Base-by-base conservation (phyloP, 2,113 vertebrate genomes). In the Oryzias celebensis region DNA sequence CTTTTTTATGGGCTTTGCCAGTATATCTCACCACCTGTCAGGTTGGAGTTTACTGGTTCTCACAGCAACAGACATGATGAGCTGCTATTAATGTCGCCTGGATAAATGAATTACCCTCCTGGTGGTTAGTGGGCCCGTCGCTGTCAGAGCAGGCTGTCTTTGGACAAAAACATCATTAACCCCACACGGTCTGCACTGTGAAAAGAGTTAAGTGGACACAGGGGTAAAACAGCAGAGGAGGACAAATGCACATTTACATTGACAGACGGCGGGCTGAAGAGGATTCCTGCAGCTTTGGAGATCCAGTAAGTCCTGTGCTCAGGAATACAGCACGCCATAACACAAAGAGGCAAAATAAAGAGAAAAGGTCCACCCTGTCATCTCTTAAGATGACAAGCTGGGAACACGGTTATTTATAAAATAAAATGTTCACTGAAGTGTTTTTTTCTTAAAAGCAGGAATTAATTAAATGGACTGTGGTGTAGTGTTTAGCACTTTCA, bases 1-100 rank as follows among this genome's bases (percentile, higher is more conserved):
- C 20, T 43, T 51, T 80, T 22, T 84, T 85, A 85, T 86, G 78
- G 53, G 58, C 65, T 77, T 64, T 41, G 16, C 8, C 44, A 1
- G 46, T 26, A 23, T 58, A 76, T 71, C 62, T 61, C 65, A 77
- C 73, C 84, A 84, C 66, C 81, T 81, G 77, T 73, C 57, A 60
- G 62, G 20, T 64, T 66, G 52, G 50, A 43, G 48, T 70, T 73
- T 82, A 72, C 53, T 46, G 53, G 22, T 73, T 80, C 58, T 60
- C 65, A 68, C 42, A 26, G 52, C 54, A 70, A 53, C 70, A 62
- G 52, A 62, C 51, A 73, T 85, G 65, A 86, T 74, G 44, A 62
- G 71, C 59, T 46, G 64, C 71, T 80, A 81, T 88, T 80, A 78
- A 66, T 62, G 73, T 28, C 48, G 58, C 45, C 17, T n/a, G 71